Evolutionary conservation across 2,797 vertebrate species (phyloP).

Genomic region (Ctenopoma multispine): DNA sequence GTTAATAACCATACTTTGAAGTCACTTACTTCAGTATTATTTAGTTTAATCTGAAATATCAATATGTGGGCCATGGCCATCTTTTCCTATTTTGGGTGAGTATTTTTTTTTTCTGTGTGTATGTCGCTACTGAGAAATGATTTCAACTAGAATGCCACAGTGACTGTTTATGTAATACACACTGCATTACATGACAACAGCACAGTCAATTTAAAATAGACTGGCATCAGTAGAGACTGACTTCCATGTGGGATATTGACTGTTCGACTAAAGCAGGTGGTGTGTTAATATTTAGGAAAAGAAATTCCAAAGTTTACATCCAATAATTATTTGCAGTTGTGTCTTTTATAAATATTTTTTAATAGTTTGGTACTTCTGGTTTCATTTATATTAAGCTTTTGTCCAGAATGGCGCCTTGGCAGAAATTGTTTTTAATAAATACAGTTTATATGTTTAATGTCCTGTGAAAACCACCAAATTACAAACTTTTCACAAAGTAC

Average conservation of each 20-base stretch:
- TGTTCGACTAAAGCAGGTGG: background rate
- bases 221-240: background rate
- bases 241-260: background rate
- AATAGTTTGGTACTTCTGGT: background rate
- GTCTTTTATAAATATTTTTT: background rate
- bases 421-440: background rate
- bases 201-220: conserved; percentile 13
- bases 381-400: background rate
- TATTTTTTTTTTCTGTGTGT: conserved; percentile 6
- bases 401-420: background rate
- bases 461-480: background rate
- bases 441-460: background rate
- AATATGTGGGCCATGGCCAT: conserved; percentile 32
- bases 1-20: conserved; percentile 14
- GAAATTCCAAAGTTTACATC: background rate
- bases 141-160: conserved; percentile 33
- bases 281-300: background rate
- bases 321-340: conserved; percentile 3
- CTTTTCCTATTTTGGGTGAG: conserved; percentile 5
- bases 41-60: conserved; percentile 9
- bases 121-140: conserved; percentile 48
- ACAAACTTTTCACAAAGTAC: background rate
- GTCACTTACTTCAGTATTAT: conserved; percentile 22
- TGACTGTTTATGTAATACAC: conserved; percentile 45
- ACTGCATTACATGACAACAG: conserved; percentile 16